Evolutionary conservation across 2,113 vertebrate genomes (phyloP), one percentile per base, ranked within the genome.

Genomic region (Pleuronectes platessa): DNA sequence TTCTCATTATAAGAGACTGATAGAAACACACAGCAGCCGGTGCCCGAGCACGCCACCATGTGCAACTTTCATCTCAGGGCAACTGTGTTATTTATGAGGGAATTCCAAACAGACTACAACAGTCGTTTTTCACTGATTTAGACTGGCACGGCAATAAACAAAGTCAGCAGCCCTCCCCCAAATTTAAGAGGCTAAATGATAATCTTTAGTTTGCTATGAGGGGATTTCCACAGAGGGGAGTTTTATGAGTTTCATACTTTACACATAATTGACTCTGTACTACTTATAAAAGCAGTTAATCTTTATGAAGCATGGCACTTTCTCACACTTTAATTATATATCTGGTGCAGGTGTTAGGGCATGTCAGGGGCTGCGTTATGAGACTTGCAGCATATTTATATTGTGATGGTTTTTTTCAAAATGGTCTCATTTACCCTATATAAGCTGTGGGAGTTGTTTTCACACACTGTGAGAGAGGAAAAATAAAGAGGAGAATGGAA

Each of bases 171-270:
- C 71, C 67, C 81, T 78, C 72, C 72, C 68, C 72, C 60, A 77
- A 86, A 88, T 91, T 92, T 84, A 82, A 81, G 72, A 74, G 51
- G 61, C 71, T 56, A 82, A 93, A 92, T 93, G 71, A 94, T 88
- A 86, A 91, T 90, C 55, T 91, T 93, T 84, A 90, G 86, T 75
- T 61, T 82, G 89, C 87, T 89, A 85, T 82, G 84, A 84, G 92
- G 94, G 93, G 83, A 91, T 91, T 94, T 93, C 93, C 93, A 87
- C 66, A 24, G n/a, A 72, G 66, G 76, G 81, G 75, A 82, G 23
- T 82, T 91, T 91, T 82, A 88, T 84, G 42, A 67, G 84, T 88
- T 89, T 88, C 74, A 71, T 84, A 78, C 89, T 89, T 84, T 76
- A 35, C 67, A 74, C 67, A 86, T 87, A 81, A 92, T 84, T 90